Evolutionary conservation across 1,140 invertebrate species (phyloP), one percentile per base, ranked within the genome.

Genomic region (Wasmannia auropunctata): DNA sequence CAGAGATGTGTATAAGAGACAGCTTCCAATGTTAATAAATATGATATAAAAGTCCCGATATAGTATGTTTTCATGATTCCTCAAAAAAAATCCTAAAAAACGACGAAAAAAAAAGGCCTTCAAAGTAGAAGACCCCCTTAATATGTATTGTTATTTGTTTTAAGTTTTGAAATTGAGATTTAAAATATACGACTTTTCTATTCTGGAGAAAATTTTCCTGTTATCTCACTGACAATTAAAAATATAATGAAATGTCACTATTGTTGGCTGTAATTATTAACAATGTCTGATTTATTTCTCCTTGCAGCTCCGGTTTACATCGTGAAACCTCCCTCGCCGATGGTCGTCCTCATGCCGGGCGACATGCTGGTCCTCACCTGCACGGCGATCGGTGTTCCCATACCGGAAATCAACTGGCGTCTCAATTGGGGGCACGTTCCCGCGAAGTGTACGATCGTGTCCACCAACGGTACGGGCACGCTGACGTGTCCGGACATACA

Each of bases 391-490:
- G 99, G 99, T 63, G 96, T 98, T 0, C 99, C 99, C 0, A 97
- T 96, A 0, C 99, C 99, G 0, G 96, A 98, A 65, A 98, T 99
- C 83, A 97, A 98, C 28, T 99, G 99, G 99, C 96, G 99, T 74
- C 96, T 98, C 1, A 99, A 99, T 95, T 99, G 99, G 99, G 98
- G 98, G 4, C 98, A 99, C 92, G 97, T 99, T 31, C 98, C 99
- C 0, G 95, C 96, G 3, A 98, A 99, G 92, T 99, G 99, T 93
- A 95, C 92, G 0, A 97, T 96, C 2, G 97, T 96, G 0, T 98
- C 97, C 89, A 95, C 96, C 1, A 96, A 97, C 87, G 99, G 99
- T 14, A 96, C 97, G 1, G 99, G 99, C 22, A 97, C 96, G 0
- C 95, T 99, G 0, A 97, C 96, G 0, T 99, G 99, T 91, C 96